Evolutionary conservation across 1,140 invertebrate species (phyloP).

Genomic region (Magallana gigas): DNA sequence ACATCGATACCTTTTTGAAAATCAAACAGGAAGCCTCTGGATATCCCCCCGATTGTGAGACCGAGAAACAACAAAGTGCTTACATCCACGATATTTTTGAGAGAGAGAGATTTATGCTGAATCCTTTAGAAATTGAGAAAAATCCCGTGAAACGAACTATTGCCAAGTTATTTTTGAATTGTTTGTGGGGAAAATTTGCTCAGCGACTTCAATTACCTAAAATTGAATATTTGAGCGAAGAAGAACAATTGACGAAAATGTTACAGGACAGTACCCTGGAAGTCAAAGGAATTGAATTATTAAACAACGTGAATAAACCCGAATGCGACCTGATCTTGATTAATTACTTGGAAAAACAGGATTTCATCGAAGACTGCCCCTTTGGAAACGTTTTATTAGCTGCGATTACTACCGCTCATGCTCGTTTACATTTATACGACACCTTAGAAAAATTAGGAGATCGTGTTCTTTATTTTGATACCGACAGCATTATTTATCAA

Average conservation of each 20-base stretch:
- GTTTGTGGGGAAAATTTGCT: constrained; percentile 50
- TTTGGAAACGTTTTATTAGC: constrained; percentile 74
- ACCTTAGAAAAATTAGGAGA: constrained; percentile 72
- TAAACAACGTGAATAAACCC: not conserved
- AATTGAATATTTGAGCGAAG: not conserved
- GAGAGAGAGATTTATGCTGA: constrained; percentile 73
- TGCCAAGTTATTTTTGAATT: constrained; percentile 64
- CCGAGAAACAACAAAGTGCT: constrained; percentile 48
- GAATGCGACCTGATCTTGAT: not conserved
- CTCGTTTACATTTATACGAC: constrained; percentile 75
- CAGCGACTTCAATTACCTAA: constrained; percentile 43
- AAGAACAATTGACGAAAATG: not conserved
- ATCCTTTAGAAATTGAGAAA: constrained; percentile 68
- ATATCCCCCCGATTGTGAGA: constrained; percentile 46
- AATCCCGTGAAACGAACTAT: constrained; percentile 72
- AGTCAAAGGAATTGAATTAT: not conserved
- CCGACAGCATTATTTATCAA: constrained; percentile 70
- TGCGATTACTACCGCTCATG: constrained; percentile 77
- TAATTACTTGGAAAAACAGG: not conserved
- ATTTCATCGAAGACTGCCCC: not conserved
- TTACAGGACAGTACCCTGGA: not conserved
- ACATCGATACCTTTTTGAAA: constrained; percentile 62
- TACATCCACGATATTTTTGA: constrained; percentile 69
- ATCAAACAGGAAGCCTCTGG: constrained; percentile 61
- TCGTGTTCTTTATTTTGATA: constrained; percentile 78